These are phyloP conservation scores for Lanius collurio DNA, from an alignment of 2,113 vertebrate species.

Conservation along the genomic window DNA sequence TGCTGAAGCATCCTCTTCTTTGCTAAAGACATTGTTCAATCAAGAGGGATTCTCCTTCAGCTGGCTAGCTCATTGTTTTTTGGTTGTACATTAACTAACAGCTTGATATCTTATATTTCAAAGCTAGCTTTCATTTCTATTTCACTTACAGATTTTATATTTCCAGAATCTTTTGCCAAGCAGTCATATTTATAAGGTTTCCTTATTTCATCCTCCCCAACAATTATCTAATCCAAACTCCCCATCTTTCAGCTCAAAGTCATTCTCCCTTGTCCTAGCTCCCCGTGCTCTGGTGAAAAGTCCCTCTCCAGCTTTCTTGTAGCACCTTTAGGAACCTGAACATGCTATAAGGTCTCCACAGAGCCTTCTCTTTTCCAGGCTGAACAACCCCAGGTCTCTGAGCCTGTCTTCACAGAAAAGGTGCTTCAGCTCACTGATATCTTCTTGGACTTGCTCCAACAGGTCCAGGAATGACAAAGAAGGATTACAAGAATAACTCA, in stretches of 20 bases:
- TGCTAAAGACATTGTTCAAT: too few relatives aligned
- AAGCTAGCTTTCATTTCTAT: too few relatives aligned
- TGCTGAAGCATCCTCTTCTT: too few relatives aligned
- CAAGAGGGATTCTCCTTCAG: too few relatives aligned
- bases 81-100: too few relatives aligned
- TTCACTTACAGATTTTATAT: too few relatives aligned
- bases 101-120: too few relatives aligned
- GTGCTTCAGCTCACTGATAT: not conserved
- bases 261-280: not conserved
- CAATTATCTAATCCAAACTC: not conserved
- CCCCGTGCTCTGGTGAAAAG: not conserved
- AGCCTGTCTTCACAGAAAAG: not conserved
- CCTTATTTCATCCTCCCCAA: too few relatives aligned
- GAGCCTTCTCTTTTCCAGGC: not conserved
- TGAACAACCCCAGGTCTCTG: not conserved
- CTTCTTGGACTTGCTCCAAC: not conserved
- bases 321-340: not conserved
- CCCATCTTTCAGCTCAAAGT: not conserved
- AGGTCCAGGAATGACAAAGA: not conserved
- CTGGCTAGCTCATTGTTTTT: too few relatives aligned
- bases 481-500: not conserved
- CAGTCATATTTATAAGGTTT: too few relatives aligned
- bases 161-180: too few relatives aligned
- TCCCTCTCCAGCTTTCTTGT: not conserved
- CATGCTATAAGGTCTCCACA: not conserved